Evolutionary conservation across 2,113 vertebrate species (phyloP).

Genomic region (Narcine bancroftii): DNA sequence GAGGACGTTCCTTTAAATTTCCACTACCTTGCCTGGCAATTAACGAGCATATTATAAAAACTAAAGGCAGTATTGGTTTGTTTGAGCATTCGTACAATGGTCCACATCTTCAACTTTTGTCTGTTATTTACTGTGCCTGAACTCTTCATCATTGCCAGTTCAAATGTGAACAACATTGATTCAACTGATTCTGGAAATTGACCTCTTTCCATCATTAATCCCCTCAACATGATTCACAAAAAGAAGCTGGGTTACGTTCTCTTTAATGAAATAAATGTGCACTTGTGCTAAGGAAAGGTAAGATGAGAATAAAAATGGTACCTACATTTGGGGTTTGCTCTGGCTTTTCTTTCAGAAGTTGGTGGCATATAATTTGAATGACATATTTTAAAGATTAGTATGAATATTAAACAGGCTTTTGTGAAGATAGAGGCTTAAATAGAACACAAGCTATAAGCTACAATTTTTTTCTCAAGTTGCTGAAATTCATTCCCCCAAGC

Average conservation of each 20-base stretch:
- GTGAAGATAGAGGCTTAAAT: not conserved
- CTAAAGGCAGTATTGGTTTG: not conserved
- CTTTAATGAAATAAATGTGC: not conserved
- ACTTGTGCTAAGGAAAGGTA: not conserved
- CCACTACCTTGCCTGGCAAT: not conserved
- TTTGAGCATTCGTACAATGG: not conserved
- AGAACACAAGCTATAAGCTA: not conserved
- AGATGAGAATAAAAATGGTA: not conserved
- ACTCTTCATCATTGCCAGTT: not conserved
- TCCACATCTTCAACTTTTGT: not conserved
- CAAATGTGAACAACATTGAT: conserved; percentile 12
- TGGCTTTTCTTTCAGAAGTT: not conserved
- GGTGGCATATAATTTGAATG: not conserved
- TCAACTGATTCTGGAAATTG: not conserved
- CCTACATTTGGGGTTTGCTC: not conserved
- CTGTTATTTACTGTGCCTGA: not conserved
- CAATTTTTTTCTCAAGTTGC: not conserved
- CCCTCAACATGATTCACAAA: not conserved
- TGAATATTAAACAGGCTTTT: not conserved
- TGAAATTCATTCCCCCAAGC: not conserved
- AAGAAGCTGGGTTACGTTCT: not conserved
- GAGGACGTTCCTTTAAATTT: not conserved
- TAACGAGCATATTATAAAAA: not conserved
- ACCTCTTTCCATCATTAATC: not conserved
- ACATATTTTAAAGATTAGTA: not conserved